Conservation (phyloP, 2,888 invertebrate genomes). For the Proisotoma minuta region DNA sequence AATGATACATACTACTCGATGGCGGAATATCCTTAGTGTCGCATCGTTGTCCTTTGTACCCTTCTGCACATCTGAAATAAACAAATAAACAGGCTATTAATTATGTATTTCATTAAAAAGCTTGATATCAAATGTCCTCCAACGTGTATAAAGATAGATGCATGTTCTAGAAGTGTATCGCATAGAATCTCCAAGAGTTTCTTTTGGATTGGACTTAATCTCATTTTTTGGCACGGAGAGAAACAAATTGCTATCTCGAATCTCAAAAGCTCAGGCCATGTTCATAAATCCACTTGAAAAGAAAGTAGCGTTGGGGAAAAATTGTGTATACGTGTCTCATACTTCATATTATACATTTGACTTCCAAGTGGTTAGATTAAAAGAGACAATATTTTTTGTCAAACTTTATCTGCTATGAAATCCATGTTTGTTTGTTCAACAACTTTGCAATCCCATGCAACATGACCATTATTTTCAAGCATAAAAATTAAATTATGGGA, state of each 20-base stretch:
- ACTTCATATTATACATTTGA: not conserved
- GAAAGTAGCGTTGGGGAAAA: not conserved
- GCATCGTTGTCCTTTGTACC: conserved; percentile 73
- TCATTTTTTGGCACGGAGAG: conserved; percentile 23
- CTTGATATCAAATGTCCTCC: too few species aligned
- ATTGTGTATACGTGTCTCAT: not conserved
- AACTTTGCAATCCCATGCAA: too few species aligned
- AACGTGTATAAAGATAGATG: too few species aligned
- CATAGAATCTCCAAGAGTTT: not conserved
- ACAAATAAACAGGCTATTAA: conserved; percentile 13
- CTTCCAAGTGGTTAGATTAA: not conserved
- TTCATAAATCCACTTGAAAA: conserved; percentile 28
- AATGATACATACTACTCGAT: conserved; percentile 48
- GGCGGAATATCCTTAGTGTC: conserved; percentile 71
- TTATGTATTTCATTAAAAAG: too few species aligned
- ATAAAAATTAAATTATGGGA: too few species aligned
- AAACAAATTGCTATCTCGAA: conserved; percentile 27
- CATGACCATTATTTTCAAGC: too few species aligned
- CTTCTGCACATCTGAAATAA: conserved; percentile 68
- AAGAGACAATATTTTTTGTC: not conserved
- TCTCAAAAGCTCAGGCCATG: conserved; percentile 21
- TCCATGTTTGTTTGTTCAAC: too few species aligned
- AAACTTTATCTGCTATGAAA: too few species aligned
- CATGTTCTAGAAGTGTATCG: too few species aligned
- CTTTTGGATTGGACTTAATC: not conserved